phyloP scores from a whole-genome alignment of 1,140 invertebrate species.

The Oscheius sp. region DNA sequence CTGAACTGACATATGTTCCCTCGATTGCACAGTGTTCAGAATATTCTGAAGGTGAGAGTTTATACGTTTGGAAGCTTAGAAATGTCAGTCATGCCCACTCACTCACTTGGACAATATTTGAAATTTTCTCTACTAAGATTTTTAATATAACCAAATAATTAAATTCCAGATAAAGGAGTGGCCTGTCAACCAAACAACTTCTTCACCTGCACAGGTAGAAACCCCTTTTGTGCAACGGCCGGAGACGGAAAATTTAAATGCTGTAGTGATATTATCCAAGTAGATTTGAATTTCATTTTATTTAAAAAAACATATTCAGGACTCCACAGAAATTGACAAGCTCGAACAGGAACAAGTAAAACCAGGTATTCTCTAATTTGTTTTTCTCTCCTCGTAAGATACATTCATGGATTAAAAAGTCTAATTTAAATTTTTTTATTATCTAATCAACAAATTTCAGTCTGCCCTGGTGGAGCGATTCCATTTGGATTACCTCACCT shows the following conservation, averaged over 20 bases:
- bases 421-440: background rate
- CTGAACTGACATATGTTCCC: conserved; percentile 36
- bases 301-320: background rate
- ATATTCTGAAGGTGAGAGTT: conserved; percentile 27
- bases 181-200: conserved; percentile 36
- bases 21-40: conserved; percentile 34
- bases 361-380: too few species aligned
- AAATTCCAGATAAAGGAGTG: conserved; percentile 27
- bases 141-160: background rate
- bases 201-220: conserved; percentile 41
- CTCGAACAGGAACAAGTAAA: conserved; percentile 37
- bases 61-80: too few species aligned
- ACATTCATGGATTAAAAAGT: background rate
- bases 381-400: too few species aligned
- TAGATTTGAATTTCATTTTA: background rate
- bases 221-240: conserved; percentile 38
- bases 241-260: conserved; percentile 34
- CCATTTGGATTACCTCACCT: conserved; percentile 42
- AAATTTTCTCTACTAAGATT: background rate
- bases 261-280: conserved; percentile 41
- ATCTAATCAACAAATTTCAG: background rate
- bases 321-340: conserved; percentile 31
- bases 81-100: too few species aligned
- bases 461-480: conserved; percentile 43
- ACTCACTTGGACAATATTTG: too few species aligned